Evolutionary conservation across 2,888 invertebrate genomes (phyloP).

Genomic region (Platerodrilus igneus): DNA sequence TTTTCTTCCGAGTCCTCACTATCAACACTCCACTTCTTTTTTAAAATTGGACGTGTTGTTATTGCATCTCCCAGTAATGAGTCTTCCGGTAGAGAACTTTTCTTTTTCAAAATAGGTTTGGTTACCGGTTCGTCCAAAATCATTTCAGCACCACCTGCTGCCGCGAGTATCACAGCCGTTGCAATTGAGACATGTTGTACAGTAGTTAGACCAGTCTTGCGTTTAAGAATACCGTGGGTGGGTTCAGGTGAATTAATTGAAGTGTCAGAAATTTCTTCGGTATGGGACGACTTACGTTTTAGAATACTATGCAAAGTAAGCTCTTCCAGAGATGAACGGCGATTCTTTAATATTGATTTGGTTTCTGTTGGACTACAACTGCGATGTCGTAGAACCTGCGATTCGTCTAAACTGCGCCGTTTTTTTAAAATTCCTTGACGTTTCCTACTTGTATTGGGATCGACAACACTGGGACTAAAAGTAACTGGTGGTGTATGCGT

Average conservation of each 20-base stretch:
- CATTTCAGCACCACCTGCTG: constrained; percentile 55
- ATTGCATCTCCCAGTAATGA: constrained; percentile 34
- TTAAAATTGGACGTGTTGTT: constrained; percentile 72
- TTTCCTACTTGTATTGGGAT: constrained; percentile 58
- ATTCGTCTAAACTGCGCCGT: constrained; percentile 76
- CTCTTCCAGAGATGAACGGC: constrained; percentile 68
- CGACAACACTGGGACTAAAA: constrained; percentile 72
- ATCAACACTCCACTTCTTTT: constrained; percentile 78
- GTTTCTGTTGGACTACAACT: constrained; percentile 64
- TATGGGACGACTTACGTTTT: constrained; percentile 63
- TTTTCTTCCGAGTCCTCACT: constrained; percentile 70
- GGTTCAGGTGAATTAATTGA: constrained; percentile 55
- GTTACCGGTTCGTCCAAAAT: constrained; percentile 46
- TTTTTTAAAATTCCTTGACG: constrained; percentile 80
- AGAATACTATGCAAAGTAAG: constrained; percentile 63
- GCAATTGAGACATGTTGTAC: constrained; percentile 64
- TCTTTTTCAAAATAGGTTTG: constrained; percentile 81
- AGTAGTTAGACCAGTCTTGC: constrained; percentile 65
- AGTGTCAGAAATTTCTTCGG: constrained; percentile 58
- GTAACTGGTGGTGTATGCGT: constrained; percentile 66
- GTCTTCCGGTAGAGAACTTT: constrained; percentile 63
- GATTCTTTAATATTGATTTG: constrained; percentile 63
- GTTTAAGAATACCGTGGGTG: constrained; percentile 76
- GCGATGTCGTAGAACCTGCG: constrained; percentile 62
- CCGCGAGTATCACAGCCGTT: constrained; percentile 62